A percentile compares a stretch with the other conserved stretches of the same genome.
phyloP scores from a whole-genome alignment of 2,888 invertebrate species.

The Synanthedon formicaeformis region DNA sequence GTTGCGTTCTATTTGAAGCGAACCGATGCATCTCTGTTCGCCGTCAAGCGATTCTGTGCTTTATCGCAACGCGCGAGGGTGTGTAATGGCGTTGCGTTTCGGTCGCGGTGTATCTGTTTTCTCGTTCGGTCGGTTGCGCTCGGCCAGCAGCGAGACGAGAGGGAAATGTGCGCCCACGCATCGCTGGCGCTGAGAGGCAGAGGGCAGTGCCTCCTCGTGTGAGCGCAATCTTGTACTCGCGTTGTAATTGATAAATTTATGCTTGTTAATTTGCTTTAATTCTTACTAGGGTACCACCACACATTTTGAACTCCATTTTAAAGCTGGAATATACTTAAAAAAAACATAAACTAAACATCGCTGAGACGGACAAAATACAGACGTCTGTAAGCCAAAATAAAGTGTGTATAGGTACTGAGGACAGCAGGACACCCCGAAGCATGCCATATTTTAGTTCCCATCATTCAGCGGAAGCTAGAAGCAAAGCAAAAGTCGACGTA shows the following conservation, averaged over 20 bases:
- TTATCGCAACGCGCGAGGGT: neutral
- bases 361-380: too few relatives aligned
- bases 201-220: neutral
- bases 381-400: too few relatives aligned
- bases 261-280: conserved; percentile 1
- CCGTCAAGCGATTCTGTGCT: conserved; percentile 15
- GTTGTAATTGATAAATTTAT: conserved; percentile 8
- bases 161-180: conserved; percentile 22
- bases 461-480: too few relatives aligned
- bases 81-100: conserved; percentile 12
- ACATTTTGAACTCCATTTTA: neutral
- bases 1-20: conserved; percentile 66
- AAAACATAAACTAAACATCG: too few relatives aligned
- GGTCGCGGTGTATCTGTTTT: conserved; percentile 50
- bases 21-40: conserved; percentile 43
- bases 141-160: conserved; percentile 52
- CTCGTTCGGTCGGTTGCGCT: conserved; percentile 62
- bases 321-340: neutral
- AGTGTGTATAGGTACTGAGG: too few relatives aligned
- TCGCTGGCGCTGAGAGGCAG: conserved; percentile 3
- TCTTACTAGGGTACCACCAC: neutral
- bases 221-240: neutral
- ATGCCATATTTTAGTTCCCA: too few relatives aligned
- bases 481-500: too few relatives aligned
- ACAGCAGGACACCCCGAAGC: too few relatives aligned